Conservation (phyloP, 2,888 invertebrate species). For the Mythimna loreyi region DNA sequence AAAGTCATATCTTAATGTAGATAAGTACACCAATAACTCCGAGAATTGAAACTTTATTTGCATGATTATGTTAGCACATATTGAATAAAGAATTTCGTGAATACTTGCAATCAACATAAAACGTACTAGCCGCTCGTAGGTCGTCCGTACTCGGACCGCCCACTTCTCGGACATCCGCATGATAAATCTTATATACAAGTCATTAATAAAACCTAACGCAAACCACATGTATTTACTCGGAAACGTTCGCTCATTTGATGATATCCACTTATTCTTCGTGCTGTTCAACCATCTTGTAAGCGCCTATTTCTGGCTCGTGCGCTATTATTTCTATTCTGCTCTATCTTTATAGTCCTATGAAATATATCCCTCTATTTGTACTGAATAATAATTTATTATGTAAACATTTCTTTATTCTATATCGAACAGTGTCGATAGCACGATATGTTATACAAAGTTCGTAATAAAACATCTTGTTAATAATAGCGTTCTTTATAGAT, state of each 20-base stretch:
- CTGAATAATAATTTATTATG: slow-evolving; percentile 86
- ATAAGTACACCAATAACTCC: too few relatives aligned
- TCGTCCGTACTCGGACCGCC: slow-evolving; percentile 7
- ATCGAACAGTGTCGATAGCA: slow-evolving; percentile 40
- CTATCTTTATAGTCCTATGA: slow-evolving; percentile 84
- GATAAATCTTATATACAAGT: slow-evolving; percentile 57
- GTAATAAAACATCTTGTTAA: slow-evolving; percentile 59
- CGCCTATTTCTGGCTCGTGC: slow-evolving; percentile 7
- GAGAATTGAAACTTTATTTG: too few relatives aligned
- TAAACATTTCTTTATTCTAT: slow-evolving; percentile 75
- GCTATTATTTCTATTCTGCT: slow-evolving; percentile 71
- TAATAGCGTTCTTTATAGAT: slow-evolving; percentile 57
- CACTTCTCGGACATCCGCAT: slow-evolving; percentile 36
- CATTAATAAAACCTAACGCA: slow-evolving; percentile 55
- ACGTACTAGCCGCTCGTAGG: slow-evolving; percentile 2
- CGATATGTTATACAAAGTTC: slow-evolving; percentile 51
- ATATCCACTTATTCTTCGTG: slow-evolving; percentile 16
- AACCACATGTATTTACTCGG: slow-evolving; percentile 62
- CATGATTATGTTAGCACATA: background rate
- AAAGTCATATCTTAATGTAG: background rate
- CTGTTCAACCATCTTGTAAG: slow-evolving; percentile 4
- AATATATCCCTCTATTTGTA: slow-evolving; percentile 86
- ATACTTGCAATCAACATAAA: slow-evolving; percentile 20
- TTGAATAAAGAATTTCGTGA: slow-evolving; percentile 18
- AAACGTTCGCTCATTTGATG: slow-evolving; percentile 37